Conservation (phyloP, 92 coral and sea anemone species). For the Anthopleura xanthogrammica region DNA sequence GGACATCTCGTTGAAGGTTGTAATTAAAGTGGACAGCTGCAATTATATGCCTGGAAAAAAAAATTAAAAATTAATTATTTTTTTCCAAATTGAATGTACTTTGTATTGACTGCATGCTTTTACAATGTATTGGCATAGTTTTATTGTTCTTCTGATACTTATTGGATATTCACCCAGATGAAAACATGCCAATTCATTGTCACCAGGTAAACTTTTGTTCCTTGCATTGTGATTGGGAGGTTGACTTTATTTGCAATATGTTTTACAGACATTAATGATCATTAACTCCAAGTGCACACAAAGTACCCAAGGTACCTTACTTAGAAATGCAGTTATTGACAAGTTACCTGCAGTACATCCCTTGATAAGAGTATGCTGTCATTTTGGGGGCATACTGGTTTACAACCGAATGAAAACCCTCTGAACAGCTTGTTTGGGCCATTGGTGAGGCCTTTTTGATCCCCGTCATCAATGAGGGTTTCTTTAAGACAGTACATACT, state of each 20-base stretch:
- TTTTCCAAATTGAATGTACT: too few species aligned
- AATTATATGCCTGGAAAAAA: constrained; percentile 16
- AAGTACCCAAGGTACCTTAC: too few species aligned
- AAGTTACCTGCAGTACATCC: constrained; percentile 51
- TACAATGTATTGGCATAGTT: neutral
- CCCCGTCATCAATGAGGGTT: constrained; percentile 29
- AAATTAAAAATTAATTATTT: too few species aligned
- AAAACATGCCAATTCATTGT: neutral
- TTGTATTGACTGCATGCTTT: neutral
- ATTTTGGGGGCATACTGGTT: constrained; percentile 59
- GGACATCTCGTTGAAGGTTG: constrained; percentile 15
- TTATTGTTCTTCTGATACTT: neutral
- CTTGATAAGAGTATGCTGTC: constrained; percentile 52
- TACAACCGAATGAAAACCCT: constrained; percentile 47
- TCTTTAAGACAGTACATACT: constrained; percentile 37
- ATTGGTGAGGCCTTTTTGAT: constrained; percentile 50
- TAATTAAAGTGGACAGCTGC: constrained; percentile 16
- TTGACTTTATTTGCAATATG: neutral
- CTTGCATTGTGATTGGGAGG: neutral
- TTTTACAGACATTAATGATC: neutral
- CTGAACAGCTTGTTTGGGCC: constrained; percentile 54
- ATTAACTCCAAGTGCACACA: neutral
- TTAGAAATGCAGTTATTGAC: too few species aligned
- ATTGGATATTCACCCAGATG: constrained; percentile 1
- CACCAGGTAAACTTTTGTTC: neutral